Evolutionary conservation across 2,888 invertebrate genomes (phyloP).

Genomic region (Diloba caeruleocephala): DNA sequence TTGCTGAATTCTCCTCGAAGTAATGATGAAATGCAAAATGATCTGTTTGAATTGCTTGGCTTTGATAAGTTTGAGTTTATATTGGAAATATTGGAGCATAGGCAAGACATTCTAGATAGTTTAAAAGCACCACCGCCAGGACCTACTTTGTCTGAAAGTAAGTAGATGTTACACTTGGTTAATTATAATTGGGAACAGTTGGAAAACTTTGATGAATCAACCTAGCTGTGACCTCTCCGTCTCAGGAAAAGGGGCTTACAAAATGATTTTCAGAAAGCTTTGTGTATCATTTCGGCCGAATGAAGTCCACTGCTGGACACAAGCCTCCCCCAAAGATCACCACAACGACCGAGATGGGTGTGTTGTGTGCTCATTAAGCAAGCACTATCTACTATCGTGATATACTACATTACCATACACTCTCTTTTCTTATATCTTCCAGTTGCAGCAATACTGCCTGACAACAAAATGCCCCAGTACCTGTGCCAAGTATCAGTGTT

Average conservation of each 20-base stretch:
- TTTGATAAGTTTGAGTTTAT: conserved; percentile 95
- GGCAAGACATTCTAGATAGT: conserved; percentile 87
- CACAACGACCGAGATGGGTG: no score
- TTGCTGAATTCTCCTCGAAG: conserved; percentile 90
- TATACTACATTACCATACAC: background rate
- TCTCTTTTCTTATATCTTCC: conserved; percentile 8
- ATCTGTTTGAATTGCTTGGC: conserved; percentile 96
- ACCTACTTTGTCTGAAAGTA: conserved; percentile 77
- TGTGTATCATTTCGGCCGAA: no score
- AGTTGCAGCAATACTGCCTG: conserved; percentile 77
- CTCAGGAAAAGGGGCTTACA: no score
- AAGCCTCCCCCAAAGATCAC: no score
- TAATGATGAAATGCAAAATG: conserved; percentile 93
- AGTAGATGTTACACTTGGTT: conserved; percentile 57
- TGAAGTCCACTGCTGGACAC: no score
- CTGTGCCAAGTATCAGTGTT: conserved; percentile 95
- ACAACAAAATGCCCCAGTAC: conserved; percentile 90
- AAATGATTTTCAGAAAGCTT: no score
- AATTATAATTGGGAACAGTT: no score
- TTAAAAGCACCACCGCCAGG: conserved; percentile 67
- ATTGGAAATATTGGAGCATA: conserved; percentile 90
- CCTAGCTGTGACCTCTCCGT: no score
- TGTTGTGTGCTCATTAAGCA: no score
- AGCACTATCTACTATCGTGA: no score
- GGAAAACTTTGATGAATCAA: no score